A percentile compares a stretch with the other conserved stretches of the same genome.
Evolutionary conservation across 1,140 invertebrate species (phyloP).

Genomic region (Araneus ventricosus): DNA sequence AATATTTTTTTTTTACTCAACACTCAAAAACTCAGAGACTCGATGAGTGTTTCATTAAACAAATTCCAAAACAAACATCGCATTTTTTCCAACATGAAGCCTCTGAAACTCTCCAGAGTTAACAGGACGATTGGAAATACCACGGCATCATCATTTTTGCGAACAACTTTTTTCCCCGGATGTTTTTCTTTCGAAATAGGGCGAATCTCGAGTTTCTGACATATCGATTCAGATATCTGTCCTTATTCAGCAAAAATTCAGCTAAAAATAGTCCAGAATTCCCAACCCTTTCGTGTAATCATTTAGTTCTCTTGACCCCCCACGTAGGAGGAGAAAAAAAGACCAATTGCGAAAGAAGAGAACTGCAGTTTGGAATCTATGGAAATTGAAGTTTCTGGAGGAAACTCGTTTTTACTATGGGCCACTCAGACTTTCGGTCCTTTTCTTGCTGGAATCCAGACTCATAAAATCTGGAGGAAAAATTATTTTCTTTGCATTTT

Average conservation of each 20-base stretch:
- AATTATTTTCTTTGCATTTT: not conserved
- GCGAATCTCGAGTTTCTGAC: not conserved
- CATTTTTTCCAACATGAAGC: not conserved
- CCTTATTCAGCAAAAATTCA: conserved; percentile 1
- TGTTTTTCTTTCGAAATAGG: not conserved
- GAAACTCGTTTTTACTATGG: not conserved
- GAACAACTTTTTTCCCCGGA: not conserved
- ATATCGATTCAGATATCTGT: not conserved
- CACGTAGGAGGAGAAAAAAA: not conserved
- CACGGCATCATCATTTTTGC: not conserved
- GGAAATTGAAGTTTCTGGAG: not conserved
- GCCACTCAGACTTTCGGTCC: not conserved
- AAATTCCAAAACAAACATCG: not conserved
- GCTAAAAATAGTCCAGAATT: not conserved
- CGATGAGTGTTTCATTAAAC: not conserved
- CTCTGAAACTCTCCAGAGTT: not conserved
- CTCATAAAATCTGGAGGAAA: not conserved
- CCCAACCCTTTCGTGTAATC: not conserved
- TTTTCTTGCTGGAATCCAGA: not conserved
- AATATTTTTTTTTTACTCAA: too few species aligned
- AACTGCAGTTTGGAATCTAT: not conserved
- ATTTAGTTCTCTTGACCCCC: not conserved
- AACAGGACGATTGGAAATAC: not conserved
- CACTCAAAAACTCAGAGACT: too few species aligned
- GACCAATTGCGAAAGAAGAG: not conserved